phyloP scores from a whole-genome alignment of 2,113 vertebrate species.

The Vombatus ursinus region DNA sequence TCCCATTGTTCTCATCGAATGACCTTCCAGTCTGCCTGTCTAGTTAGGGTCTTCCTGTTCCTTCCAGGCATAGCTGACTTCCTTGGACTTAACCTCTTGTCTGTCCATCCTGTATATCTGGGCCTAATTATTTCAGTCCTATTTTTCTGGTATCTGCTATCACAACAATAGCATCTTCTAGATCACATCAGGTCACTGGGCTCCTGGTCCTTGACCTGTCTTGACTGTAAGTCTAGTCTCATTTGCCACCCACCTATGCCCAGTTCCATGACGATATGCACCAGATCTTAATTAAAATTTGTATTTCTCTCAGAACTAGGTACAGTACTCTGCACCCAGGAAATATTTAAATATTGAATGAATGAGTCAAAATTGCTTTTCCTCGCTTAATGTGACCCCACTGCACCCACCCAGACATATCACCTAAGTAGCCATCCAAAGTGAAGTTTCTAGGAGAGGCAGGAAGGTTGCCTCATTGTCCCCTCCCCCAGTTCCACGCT shows the following conservation, averaged over 20 bases:
- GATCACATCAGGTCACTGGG: neutral
- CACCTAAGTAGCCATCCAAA: neutral
- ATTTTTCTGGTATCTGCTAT: neutral
- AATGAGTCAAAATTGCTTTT: neutral
- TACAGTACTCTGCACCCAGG: neutral
- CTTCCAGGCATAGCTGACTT: neutral
- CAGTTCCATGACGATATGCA: neutral
- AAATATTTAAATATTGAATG: neutral
- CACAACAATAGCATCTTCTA: neutral
- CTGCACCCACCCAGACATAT: neutral
- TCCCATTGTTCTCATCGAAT: neutral
- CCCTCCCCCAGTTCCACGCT: neutral
- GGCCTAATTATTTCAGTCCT: neutral
- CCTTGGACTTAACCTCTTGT: neutral
- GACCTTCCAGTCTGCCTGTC: neutral
- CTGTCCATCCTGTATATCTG: neutral
- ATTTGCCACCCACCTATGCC: neutral
- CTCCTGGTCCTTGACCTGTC: neutral
- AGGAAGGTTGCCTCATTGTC: neutral
- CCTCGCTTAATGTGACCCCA: neutral
- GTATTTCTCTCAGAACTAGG: neutral
- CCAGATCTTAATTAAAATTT: neutral
- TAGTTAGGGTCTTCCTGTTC: neutral
- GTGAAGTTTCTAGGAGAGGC: neutral
- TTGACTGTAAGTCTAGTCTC: neutral